phyloP scores from a whole-genome alignment of 2,888 invertebrate genomes.

The Drosophila anomelani region DNA sequence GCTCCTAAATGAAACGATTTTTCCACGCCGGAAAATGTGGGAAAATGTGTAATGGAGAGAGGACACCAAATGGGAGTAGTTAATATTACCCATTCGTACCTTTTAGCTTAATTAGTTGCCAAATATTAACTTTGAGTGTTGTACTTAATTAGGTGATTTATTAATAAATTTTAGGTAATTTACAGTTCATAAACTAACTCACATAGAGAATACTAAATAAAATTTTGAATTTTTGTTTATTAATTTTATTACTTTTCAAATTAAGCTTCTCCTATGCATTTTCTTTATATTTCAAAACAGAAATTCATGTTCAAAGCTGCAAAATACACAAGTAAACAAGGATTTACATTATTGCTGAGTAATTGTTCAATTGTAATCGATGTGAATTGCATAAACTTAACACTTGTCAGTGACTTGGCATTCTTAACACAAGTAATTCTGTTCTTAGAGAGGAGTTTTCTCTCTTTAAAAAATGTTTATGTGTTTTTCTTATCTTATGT shows the following conservation, averaged over 20 bases:
- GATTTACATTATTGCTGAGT: background rate
- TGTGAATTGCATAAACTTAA: conserved; percentile 13
- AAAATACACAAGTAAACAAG: background rate
- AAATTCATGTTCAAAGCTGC: background rate
- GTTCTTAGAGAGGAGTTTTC: background rate
- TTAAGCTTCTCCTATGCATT: background rate
- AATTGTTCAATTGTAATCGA: conserved; percentile 3
- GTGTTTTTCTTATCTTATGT: background rate
- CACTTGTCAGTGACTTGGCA: conserved; percentile 7
- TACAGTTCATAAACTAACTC: background rate
- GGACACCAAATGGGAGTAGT: conserved; percentile 1
- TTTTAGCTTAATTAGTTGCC: conserved; percentile 8
- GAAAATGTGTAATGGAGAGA: conserved; percentile 11
- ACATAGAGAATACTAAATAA: too few species aligned
- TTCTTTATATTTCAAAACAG: too few species aligned
- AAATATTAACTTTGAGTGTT: background rate
- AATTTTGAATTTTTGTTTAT: background rate
- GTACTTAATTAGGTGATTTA: background rate
- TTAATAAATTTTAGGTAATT: background rate
- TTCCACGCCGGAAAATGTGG: conserved; percentile 1
- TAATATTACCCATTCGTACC: background rate
- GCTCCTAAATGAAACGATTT: conserved; percentile 32
- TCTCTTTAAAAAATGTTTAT: background rate
- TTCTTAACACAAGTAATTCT: background rate
- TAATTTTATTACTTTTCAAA: background rate